These are phyloP conservation scores for Chionis minor DNA, from an alignment of 2,113 vertebrate genomes.

Conservation along the genomic window DNA sequence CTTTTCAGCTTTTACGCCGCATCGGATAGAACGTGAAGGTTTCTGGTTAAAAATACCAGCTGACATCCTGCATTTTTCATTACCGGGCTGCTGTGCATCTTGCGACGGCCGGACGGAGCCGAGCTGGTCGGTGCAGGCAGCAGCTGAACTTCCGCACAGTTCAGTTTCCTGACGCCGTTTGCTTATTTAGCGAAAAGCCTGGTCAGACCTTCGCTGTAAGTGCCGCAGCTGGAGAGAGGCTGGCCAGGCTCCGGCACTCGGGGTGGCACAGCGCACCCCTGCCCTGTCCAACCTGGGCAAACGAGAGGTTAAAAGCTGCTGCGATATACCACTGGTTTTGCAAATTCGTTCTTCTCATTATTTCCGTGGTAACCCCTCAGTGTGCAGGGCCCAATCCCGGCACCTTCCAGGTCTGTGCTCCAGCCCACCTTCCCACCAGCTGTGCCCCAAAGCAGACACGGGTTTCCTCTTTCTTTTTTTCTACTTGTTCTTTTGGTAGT, in stretches of 20 bases:
- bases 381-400: too few relatives aligned
- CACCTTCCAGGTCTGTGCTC: too few relatives aligned
- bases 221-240: not conserved
- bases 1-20: not conserved
- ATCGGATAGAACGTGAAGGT: not conserved
- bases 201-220: not conserved
- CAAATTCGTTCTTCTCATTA: not conserved
- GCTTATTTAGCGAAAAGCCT: not conserved
- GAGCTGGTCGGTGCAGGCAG: not conserved
- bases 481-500: not conserved
- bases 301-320: not conserved
- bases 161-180: not conserved
- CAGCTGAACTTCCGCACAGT: not conserved
- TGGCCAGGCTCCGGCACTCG: rapidly evolving
- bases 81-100: not conserved
- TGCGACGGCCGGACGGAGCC: not conserved
- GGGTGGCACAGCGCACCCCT: not conserved
- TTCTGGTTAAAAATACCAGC: not conserved
- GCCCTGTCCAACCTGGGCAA: not conserved
- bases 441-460: too few relatives aligned
- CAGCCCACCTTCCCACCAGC: too few relatives aligned
- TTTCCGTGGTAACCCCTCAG: too few relatives aligned
- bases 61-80: not conserved
- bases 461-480: too few relatives aligned
- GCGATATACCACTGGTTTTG: rapidly evolving